Conservation (phyloP, 2,113 vertebrate species). For the Dicaeum eximium region DNA sequence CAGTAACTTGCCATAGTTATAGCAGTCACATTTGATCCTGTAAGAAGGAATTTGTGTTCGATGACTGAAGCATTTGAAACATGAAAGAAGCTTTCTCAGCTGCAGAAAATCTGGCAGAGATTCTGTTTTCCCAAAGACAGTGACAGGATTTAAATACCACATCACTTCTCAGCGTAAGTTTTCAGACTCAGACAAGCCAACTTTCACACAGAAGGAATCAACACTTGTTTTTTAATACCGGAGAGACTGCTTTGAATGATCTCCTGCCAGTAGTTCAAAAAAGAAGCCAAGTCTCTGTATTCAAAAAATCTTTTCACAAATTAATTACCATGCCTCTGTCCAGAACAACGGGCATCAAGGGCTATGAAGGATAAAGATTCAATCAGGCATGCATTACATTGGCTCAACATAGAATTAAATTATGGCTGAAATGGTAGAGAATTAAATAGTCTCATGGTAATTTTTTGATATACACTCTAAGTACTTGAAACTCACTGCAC, state of each 20-base stretch:
- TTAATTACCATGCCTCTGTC: neutral
- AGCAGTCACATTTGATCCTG: neutral
- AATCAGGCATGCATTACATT: neutral
- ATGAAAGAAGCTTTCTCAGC: neutral
- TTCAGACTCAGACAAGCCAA: neutral
- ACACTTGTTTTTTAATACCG: conserved; percentile 6
- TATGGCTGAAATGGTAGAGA: neutral
- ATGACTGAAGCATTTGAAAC: neutral
- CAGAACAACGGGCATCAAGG: neutral
- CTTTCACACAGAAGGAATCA: conserved; percentile 13
- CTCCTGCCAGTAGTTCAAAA: neutral
- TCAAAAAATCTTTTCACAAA: neutral
- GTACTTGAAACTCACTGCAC: neutral
- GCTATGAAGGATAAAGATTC: neutral
- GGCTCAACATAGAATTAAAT: neutral
- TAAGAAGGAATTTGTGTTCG: conserved; percentile 11
- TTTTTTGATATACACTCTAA: neutral
- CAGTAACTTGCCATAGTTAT: neutral
- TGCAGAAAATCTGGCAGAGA: neutral
- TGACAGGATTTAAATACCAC: conserved; percentile 6
- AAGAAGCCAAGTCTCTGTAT: neutral
- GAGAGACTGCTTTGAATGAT: neutral
- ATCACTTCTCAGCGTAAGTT: neutral
- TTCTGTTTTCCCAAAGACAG: neutral
- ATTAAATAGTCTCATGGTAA: neutral